Base-by-base conservation (phyloP, 2,113 vertebrate species). In the Ageneiosus marmoratus region DNA sequence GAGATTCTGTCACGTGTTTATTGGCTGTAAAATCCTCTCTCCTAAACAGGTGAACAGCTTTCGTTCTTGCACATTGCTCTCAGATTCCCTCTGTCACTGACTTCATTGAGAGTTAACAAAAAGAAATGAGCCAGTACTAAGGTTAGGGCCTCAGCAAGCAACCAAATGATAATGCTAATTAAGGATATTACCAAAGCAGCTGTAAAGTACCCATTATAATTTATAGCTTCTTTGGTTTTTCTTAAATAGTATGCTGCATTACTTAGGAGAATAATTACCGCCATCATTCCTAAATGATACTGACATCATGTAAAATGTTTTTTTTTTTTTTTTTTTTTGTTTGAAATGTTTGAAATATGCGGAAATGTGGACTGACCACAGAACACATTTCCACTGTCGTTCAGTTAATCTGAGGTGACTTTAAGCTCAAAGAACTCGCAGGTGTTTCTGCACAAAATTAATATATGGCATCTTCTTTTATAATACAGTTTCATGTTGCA, bases 61-160 rank as follows among this genome's bases (percentile, higher is more conserved):
- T 81, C 22, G n/a, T 70, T 46, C 41, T 18, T n/a, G 60, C 7
- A 18, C 22, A 53, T 60, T 27, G 70, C 74, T 51, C 24, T 13
- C 13, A 11, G 20, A 12, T n/a, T 51, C 60, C 18, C 58, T 34
- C 72, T 51, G 78, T 75, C 51, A 86, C 62, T 80, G 58, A 65
- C 48, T 55, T 29, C 55, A 84, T 84, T 82, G 73, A 29, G 32
- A 41, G 50, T 13, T 81, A 65, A 73, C 34, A n/a, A 55, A 67
- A 82, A 29, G 16, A 46, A 76, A 37, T 29, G 58, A 29, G 18
- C 6, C 24, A 55, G 15, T 41, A n/a, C 27, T 69, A 9, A 29
- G 16, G 27, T 72, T 10, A 53, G 51, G 63, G 18, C 77, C 41
- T 60, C 22, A 29, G 29, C 7, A 50, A 34, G 37, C 58, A 53